These are phyloP conservation scores for Hycleus phaleratus DNA, from an alignment of 1,140 invertebrate species.

Conservation along the genomic window DNA sequence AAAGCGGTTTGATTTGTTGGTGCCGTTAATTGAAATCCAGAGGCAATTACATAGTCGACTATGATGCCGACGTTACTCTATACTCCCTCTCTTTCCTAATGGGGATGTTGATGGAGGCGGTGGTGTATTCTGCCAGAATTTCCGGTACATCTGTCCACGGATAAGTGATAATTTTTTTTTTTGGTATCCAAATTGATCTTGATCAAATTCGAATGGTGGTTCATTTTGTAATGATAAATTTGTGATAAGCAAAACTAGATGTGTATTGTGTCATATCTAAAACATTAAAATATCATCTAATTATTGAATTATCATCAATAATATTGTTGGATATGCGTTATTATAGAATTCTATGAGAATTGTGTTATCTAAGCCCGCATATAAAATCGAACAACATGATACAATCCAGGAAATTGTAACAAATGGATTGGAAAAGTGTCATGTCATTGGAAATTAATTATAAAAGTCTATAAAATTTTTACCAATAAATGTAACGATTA, in stretches of 20 bases:
- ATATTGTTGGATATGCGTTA: conserved; percentile 24
- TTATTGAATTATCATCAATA: conserved; percentile 33
- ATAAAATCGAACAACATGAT: neutral
- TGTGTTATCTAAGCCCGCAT: conserved; percentile 15
- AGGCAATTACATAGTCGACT: conserved; percentile 41
- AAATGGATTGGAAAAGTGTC: no score
- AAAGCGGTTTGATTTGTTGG: conserved; percentile 45
- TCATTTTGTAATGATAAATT: neutral
- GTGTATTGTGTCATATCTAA: conserved; percentile 29
- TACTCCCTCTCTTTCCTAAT: no score
- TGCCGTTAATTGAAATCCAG: conserved; percentile 45
- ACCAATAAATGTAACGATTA: no score
- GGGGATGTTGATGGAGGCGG: no score
- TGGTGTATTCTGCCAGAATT: no score
- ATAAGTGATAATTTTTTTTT: no score
- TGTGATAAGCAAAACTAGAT: conserved; percentile 15
- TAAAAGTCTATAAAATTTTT: no score
- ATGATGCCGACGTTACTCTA: conserved; percentile 21
- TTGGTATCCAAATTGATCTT: no score
- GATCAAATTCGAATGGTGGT: no score
- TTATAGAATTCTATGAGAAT: neutral
- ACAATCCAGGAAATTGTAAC: no score
- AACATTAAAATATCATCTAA: conserved; percentile 31
- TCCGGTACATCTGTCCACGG: no score
- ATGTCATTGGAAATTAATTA: no score